Base-by-base conservation (phyloP, 2,113 vertebrate genomes). In the Agelaius tricolor region DNA sequence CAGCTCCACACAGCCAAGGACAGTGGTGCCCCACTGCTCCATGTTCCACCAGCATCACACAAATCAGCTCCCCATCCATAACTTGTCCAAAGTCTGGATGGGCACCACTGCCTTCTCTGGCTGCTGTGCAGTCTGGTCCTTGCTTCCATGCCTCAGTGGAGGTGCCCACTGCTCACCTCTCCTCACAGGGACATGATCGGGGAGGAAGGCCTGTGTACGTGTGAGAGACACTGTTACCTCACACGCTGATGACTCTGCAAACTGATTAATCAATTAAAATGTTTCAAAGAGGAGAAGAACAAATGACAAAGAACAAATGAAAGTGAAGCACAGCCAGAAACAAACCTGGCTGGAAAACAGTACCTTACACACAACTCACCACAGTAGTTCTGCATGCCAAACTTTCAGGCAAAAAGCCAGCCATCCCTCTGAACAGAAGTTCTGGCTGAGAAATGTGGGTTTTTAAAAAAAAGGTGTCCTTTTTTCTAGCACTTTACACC, bases 271-370 rank as follows among this genome's bases (percentile, higher is more conserved):
- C 44, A 89, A 89, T 68, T 91, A 65, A 87, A 91, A 85, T 57
- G 7, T 82, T 93, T 75, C 69, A 82, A 87, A 91, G 74, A 89
- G 51, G 26, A 84, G 59, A 89, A 89, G 31, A 91, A 82, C 43
- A 83, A 93, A 85, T 78, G 26, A 52, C 52, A 75, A 88, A 91
- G 76, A 90, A 74, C 61, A 89, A 96, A 82, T 61, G 62, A 85
- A 89, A 87, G 51, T 46, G 80, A 94, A 89, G 37, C 72, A 85
- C 31, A 88, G 57, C 41, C 77, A 89, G 85, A 74, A 91, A 71
- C 2, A 22, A 73, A 82, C 62, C 61, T 75, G 66, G 58, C 37
- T 82, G 57, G 43, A 65, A 93, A 93, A 87, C 3, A 30, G 10
- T 52, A 79, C 51, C 55, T 84, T 63, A 39, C 3, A 1, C 28